Base-by-base conservation (phyloP, 2,888 invertebrate genomes). In the Fabriciana adippe region DNA sequence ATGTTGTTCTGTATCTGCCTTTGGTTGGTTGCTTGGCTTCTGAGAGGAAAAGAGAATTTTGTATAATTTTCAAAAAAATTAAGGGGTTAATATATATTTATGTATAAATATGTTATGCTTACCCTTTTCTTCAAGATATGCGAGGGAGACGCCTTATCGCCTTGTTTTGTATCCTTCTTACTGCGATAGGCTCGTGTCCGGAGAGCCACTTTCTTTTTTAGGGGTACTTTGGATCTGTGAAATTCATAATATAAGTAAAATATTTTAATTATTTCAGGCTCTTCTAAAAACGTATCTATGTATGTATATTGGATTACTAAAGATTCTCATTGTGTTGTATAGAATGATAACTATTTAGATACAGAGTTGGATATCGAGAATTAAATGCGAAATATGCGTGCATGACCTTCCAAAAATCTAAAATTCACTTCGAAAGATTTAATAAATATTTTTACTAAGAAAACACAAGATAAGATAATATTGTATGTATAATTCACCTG, bases 181-280 rank as follows among this genome's bases (percentile, higher is more conserved):
- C 89, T 93, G 76, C 94, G 93, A 76, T 94, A 93, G 21, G 92
- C 93, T 67, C 93, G 88, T 31, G 94, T 93, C 77, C 94, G 93
- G 72, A 95, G 92, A 51, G 95, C 94, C 26, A 97, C 97, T 86
- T 97, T 97, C 85, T 96, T 96, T 90, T 97, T 97, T 73, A 97
- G 94, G 54, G 97, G 97, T 68, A 97, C 93, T 89, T 97, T 97
- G 61, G 97, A 96, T 74, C 97, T 95, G 81, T n/a, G 85, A 57
- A 45, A 41, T 16, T 26, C 18, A 48, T 26, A 4, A 53, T 47
- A 11, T 21, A 13, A 13, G 35, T 47, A 14, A 14, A 57, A 47
- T n/a, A 16, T 16, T 13, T 15, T n/a, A 47, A 59, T 6, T 26
- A 21, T 47, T 15, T 15, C 6, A n/a, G 8, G n/a, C 31, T 2